Evolutionary conservation across 30 jellyfish, hydroid and myxozoan species (phyloP).

Genomic region (Hydractinia echinata): DNA sequence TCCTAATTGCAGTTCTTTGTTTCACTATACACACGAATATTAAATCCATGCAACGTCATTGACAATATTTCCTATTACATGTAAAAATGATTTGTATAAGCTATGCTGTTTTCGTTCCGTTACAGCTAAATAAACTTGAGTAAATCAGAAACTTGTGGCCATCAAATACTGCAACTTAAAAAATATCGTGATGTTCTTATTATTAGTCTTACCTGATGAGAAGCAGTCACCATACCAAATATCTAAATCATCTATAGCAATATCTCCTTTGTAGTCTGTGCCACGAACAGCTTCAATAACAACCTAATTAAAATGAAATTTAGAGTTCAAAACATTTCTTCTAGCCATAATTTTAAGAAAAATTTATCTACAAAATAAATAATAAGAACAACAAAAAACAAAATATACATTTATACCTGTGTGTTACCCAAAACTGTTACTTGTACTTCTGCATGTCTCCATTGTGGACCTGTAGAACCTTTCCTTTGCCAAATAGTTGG

Average conservation of each 20-base stretch:
- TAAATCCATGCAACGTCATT: neutral
- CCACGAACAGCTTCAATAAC: constrained; percentile 91
- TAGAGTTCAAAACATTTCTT: neutral
- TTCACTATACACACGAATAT: neutral
- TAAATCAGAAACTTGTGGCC: neutral
- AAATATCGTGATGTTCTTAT: neutral
- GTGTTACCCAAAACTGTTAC: constrained; percentile 54
- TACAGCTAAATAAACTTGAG: no score
- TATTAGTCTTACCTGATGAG: constrained; percentile 61
- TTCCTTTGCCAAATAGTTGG: constrained; percentile 82
- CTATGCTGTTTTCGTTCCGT: no score
- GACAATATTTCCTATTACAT: neutral
- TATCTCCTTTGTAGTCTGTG: constrained; percentile 74
- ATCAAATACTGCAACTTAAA: neutral
- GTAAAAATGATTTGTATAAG: no score
- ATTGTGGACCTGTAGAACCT: constrained; percentile 87
- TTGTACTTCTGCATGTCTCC: constrained; percentile 91
- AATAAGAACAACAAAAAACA: neutral
- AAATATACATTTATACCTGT: constrained; percentile 50
- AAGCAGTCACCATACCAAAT: constrained; percentile 82
- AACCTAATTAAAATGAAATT: constrained; percentile 43
- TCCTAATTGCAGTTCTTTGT: neutral
- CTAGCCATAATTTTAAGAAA: neutral
- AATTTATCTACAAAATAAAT: neutral
- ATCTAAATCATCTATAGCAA: constrained; percentile 94